Evolutionary conservation across 2,888 invertebrate species (phyloP), one percentile per base, ranked within the genome.

Genomic region (Tetranychus truncatus): DNA sequence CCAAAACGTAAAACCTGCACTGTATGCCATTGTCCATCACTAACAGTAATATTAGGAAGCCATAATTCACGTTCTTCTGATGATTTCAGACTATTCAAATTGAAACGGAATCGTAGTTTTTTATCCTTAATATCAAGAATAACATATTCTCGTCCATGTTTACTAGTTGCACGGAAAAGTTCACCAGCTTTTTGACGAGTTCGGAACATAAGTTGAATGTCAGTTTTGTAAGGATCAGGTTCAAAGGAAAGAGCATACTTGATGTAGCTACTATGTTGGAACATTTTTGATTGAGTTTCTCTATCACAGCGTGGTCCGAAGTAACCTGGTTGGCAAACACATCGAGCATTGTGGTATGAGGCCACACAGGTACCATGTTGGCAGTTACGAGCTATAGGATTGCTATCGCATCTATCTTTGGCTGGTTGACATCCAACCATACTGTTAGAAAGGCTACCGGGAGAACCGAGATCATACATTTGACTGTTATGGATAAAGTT

Each of bases 11-110:
- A 90, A 0, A 95, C 91, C 79, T 90, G 88, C 6, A 93, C 93
- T 75, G 91, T 91, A 82, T 97, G 96, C 96, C 96, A 96, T 81
- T 94, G 93, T 1, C 96, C 96, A 82, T 95, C 92, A 81, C 94
- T 92, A 2, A 95, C 94, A 1, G 90, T 88, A 45, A 95, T 89
- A 6, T 91, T 89, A 79, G 91, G 90, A 74, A 95, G 84, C 91
- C 92, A 91, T 80, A 96, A 89, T 81, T 91, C 91, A 77, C 88
- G 88, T 82, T 94, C 93, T 82, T 94, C 93, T 6, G 93, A 92
- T 78, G 78, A 77, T 1, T 92, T 87, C 78, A 92, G 84, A 21
- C 91, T 92, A 83, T 95, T 95, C 74, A 96, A 85, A 83, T 96
- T 95, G 83, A 91, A 96, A 78, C 92, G 88, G 85, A 95, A 94